A percentile compares a stretch with the other conserved stretches of the same genome.
These are phyloP conservation scores for Hafferia zeledoni DNA, from an alignment of 2,797 vertebrate genomes.

Conservation along the genomic window DNA sequence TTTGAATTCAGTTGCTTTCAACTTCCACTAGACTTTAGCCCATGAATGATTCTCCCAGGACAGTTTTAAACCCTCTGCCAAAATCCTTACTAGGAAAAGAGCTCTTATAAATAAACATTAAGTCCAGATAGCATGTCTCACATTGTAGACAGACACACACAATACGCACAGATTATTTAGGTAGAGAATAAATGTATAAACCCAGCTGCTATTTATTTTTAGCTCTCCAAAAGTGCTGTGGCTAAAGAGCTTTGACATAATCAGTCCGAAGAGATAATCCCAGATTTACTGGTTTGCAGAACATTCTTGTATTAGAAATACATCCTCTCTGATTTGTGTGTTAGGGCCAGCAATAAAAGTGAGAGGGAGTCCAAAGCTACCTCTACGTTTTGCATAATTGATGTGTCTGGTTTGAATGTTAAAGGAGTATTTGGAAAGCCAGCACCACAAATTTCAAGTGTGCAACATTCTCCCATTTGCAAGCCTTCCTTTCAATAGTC, in stretches of 20 bases:
- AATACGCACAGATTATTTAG: constrained; percentile 5
- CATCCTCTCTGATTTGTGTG: constrained; percentile 55
- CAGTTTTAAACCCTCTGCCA: constrained; percentile 4
- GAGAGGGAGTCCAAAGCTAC: constrained; percentile 6
- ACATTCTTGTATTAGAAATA: constrained; percentile 73
- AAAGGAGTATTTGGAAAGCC: constrained; percentile 30
- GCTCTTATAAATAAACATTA: constrained; percentile 48
- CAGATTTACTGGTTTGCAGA: constrained; percentile 75
- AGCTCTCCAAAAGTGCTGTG: constrained; percentile 63
- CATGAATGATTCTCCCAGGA: fast-evolving
- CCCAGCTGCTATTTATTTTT: constrained; percentile 61
- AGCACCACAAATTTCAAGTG: neutral
- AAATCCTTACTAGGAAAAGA: constrained; percentile 46
- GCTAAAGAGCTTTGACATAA: constrained; percentile 79
- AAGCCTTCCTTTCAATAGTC: neutral
- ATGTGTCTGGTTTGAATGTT: constrained; percentile 1
- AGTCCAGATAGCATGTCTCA: neutral
- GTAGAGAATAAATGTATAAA: constrained; percentile 38
- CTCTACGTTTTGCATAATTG: constrained; percentile 36
- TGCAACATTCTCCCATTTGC: neutral
- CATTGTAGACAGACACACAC: constrained; percentile 3
- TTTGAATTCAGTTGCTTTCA: neutral
- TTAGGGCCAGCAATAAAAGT: constrained; percentile 53
- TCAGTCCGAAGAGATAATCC: constrained; percentile 75
- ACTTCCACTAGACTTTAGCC: neutral